Evolutionary conservation across 2,888 invertebrate genomes (phyloP).

Genomic region (Neoitamus cyanurus): DNA sequence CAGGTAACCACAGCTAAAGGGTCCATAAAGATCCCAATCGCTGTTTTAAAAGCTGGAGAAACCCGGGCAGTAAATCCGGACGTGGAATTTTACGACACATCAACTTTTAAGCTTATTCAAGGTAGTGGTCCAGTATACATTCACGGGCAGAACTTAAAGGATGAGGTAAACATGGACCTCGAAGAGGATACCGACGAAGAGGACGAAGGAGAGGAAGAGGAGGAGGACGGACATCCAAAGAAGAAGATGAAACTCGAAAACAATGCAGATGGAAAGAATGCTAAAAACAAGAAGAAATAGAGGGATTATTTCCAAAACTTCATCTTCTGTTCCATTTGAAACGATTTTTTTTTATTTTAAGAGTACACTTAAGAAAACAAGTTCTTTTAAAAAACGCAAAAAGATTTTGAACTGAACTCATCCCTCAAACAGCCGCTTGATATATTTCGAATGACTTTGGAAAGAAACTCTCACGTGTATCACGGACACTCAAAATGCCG

Average conservation of each 20-base stretch:
- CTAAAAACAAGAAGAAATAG: conserved; percentile 76
- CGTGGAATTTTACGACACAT: conserved; percentile 87
- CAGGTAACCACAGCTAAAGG: conserved; percentile 69
- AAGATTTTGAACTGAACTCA: conserved; percentile 10
- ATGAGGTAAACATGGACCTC: conserved; percentile 85
- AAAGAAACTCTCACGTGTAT: background rate
- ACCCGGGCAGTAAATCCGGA: conserved; percentile 81
- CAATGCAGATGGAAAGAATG: conserved; percentile 76
- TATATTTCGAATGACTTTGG: background rate
- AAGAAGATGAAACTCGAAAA: conserved; percentile 81
- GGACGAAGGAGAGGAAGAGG: conserved; percentile 73
- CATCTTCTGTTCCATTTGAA: conserved; percentile 51
- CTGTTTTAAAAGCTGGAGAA: conserved; percentile 82
- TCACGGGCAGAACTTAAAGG: conserved; percentile 85
- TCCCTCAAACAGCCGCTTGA: background rate
- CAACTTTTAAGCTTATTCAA: conserved; percentile 82
- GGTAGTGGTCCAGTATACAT: conserved; percentile 85
- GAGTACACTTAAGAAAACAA: conserved; percentile 15
- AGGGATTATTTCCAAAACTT: background rate
- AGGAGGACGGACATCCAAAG: conserved; percentile 83
- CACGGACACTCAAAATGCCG: background rate
- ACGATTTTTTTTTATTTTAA: conserved; percentile 21
- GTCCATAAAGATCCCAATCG: conserved; percentile 84
- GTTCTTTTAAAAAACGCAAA: background rate
- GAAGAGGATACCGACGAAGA: conserved; percentile 84